Percentiles rank a stretch among this genome's conserved stretches.
Evolutionary conservation across 92 coral and sea anemone species (phyloP).

Genomic region (Epizoanthus fatuus): DNA sequence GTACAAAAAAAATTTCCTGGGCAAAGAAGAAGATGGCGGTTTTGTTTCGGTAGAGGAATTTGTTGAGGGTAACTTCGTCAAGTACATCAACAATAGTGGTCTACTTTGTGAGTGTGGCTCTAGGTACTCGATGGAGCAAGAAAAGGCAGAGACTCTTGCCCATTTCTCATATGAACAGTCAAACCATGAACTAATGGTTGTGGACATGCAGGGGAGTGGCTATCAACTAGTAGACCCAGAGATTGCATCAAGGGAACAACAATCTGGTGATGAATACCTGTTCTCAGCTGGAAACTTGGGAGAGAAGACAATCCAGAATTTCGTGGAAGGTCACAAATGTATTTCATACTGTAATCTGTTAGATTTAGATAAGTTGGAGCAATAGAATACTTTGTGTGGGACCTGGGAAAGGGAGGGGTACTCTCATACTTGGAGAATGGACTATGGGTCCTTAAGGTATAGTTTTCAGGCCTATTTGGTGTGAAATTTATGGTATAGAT

Average conservation of each 20-base stretch:
- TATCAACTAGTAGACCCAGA: constrained; percentile 36
- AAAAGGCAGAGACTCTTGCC: constrained; percentile 22
- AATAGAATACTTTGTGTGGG: constrained; percentile 8
- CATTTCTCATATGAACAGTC: constrained; percentile 36
- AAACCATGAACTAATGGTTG: constrained; percentile 12
- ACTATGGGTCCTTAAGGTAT: no score
- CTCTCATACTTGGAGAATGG: background rate
- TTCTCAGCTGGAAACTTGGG: constrained; percentile 42
- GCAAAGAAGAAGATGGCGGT: constrained; percentile 10
- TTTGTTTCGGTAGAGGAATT: constrained; percentile 1
- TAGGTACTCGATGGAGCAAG: background rate
- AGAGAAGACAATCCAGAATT: constrained; percentile 21
- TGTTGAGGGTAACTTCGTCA: background rate
- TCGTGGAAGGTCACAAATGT: constrained; percentile 23
- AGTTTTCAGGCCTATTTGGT: no score
- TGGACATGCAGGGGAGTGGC: constrained; percentile 46
- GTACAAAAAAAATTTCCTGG: background rate
- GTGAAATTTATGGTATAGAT: no score
- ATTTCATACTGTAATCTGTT: constrained; percentile 30
- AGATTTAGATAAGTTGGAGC: constrained; percentile 35
- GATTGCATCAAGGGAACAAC: constrained; percentile 26
- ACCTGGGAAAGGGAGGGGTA: constrained; percentile 9
- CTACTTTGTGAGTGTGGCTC: constrained; percentile 2
- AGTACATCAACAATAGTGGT: constrained; percentile 22
- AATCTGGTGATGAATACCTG: constrained; percentile 14